Evolutionary conservation across 2,797 vertebrate genomes (phyloP), one percentile per base, ranked within the genome.

Genomic region (Choloepus didactylus): DNA sequence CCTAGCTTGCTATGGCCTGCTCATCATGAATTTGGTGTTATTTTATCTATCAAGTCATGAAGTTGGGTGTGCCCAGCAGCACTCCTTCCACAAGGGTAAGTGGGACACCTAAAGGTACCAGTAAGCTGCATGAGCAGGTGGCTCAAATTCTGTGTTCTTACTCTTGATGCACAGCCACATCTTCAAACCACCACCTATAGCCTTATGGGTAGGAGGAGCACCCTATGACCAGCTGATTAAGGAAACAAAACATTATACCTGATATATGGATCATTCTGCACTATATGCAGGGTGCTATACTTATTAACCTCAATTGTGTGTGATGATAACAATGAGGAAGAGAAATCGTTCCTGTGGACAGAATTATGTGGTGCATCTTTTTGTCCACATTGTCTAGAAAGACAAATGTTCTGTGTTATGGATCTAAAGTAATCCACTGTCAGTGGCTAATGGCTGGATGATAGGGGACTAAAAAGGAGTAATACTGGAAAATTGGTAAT

Each of bases 361-460:
- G 66, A 67, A 66, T 89, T 91, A n/a, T 60, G 9, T 89, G 82
- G 19, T 72, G 21, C 6, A 19, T 56, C 54, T 75, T 72, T 88
- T 87, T 89, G 54, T 93, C 87, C 35, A 73, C 19, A 62, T 75
- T 82, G 87, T 54, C 41, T 93, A 25, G 54, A 81, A 91, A 81
- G 51, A 76, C 31, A 87, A 51, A 41, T 64, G n/a, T 60, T 49
- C 23, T 94, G 19, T 21, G 31, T 86, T 72, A 19, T 49, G 11
- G 41, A 25, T 73, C 56, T 92, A 60, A 81, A 87, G 56, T 72
- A 54, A 54, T 54, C 51, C 56, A 27, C 25, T 86, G 46, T 76
- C 44, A 91, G 41, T 35, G 60, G 23, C 49, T 87, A 72, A 64
- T 81, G 59, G 21, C 75, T 66, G 59, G 23, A 44, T 82, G 23